Evolutionary conservation across 2,797 vertebrate species (phyloP).

Genomic region (Lagodon rhomboides): DNA sequence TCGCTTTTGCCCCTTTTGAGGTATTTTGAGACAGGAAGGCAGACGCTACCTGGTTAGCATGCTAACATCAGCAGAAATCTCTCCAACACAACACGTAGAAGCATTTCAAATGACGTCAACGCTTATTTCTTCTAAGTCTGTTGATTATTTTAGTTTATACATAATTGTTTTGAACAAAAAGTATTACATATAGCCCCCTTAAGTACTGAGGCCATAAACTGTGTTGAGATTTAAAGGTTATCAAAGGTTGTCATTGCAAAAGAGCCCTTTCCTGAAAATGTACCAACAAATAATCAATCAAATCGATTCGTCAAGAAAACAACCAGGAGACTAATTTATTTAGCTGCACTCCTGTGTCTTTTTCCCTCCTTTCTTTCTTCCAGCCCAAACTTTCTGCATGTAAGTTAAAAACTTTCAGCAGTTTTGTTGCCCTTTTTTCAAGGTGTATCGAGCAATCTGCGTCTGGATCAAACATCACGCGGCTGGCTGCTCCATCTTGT

Average conservation of each 20-base stretch:
- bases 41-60: too few relatives aligned
- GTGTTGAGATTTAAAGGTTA: background rate
- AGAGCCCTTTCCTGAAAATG: too few relatives aligned
- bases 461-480: constrained; percentile 28
- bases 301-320: background rate
- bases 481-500: constrained; percentile 32
- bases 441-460: constrained; percentile 23
- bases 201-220: background rate
- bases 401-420: background rate
- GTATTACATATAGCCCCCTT: too few relatives aligned
- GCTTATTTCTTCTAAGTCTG: too few relatives aligned
- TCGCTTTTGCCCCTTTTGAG: too few relatives aligned
- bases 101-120: too few relatives aligned
- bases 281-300: background rate
- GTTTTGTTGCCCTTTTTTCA: constrained; percentile 21
- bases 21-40: too few relatives aligned
- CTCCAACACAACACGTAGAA: too few relatives aligned
- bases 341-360: background rate
- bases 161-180: too few relatives aligned
- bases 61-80: too few relatives aligned
- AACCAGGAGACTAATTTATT: background rate
- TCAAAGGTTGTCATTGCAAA: too few relatives aligned
- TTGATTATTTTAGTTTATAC: too few relatives aligned
- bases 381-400: constrained; percentile 18
- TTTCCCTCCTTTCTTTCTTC: background rate